Base-by-base conservation (phyloP, 2,888 invertebrate species). In the Hypomecis punctinalis region DNA sequence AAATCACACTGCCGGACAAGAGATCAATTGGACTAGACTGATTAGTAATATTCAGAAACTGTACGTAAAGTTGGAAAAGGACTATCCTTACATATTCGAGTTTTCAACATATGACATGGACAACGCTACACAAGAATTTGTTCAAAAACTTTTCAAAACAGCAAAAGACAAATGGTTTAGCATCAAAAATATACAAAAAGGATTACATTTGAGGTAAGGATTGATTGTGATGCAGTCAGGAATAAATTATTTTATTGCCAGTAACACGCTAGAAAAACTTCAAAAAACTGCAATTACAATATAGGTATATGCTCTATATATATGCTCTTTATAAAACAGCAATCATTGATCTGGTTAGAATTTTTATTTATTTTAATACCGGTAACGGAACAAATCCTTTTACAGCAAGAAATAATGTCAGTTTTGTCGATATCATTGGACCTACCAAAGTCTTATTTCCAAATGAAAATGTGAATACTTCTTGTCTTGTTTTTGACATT, bases 11-110 rank as follows among this genome's bases (percentile, higher is more conserved):
- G 48, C 77, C 0, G 33, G 81, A 10, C 79, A 78, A 5, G 76
- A 77, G 33, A 78, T 91, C 0, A 77, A 90, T 59, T 93, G 93
- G 92, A 86, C 86, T 0, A 71, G 72, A 39, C 78, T 93, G 0
- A 89, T 92, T 48, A 84, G 73, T 54, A 85, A 79, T 10, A 65
- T 93, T 2, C 88, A 89, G 66, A 70, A 74, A 0, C 67, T 93
- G 0, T 91, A 90, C 66, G 67, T 81, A 0, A 86, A 80, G 45
- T 61, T 92, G 6, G 79, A 88, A 13, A 66, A 68, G 0, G 87
- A 89, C 52, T 91, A 90, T 61, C 85, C 91, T 0, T 93, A 91
- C 66, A 48, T 93, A 0, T 86, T 92, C 58, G 83, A 90, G 54
- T 91, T 80, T 69, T 77, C 80, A 9, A 81, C 72, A 5, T 93